Percentiles rank a stretch among this genome's conserved stretches.
phyloP scores from a whole-genome alignment of 1,140 invertebrate genomes.

The Camponotus vicinus region DNA sequence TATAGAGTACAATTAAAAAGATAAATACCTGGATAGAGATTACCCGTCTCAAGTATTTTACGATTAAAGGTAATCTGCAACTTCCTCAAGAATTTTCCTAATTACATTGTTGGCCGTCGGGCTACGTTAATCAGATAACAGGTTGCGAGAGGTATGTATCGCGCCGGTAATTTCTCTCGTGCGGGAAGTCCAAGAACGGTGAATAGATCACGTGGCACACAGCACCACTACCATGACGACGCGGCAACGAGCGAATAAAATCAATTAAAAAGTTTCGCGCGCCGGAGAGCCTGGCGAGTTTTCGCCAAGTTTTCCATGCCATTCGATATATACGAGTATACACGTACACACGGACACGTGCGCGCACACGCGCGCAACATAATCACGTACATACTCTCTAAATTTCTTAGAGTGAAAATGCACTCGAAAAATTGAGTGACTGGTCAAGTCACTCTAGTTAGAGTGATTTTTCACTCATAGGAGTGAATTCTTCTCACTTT shows the following conservation, averaged over 20 bases:
- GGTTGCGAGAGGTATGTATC: conserved; percentile 15
- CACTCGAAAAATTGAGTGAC: too few relatives aligned
- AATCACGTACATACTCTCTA: too few relatives aligned
- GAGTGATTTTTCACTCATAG: too few relatives aligned
- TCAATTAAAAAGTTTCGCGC: conserved; percentile 77
- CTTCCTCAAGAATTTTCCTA: conserved; percentile 32
- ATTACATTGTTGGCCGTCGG: conserved; percentile 50
- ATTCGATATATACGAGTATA: neutral
- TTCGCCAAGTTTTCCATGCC: conserved; percentile 64
- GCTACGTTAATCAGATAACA: conserved; percentile 55
- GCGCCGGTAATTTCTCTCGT: conserved; percentile 47
- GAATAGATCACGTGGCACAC: conserved; percentile 54
- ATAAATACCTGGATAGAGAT: conserved; percentile 6
- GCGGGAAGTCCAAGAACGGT: conserved; percentile 55
- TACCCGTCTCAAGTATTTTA: neutral
- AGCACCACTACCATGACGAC: neutral
- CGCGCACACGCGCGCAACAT: neutral
- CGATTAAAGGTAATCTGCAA: neutral
- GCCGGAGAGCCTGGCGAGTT: conserved; percentile 48
- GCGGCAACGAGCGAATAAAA: conserved; percentile 69
- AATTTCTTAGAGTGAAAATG: too few relatives aligned
- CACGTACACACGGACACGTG: neutral
- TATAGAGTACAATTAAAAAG: conserved; percentile 2
- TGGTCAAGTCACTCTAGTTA: too few relatives aligned
- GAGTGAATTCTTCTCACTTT: too few relatives aligned